Percentiles rank a stretch among this genome's conserved stretches.
These are phyloP conservation scores for Adelognathus sp. DNA, from an alignment of 2,888 invertebrate species.

Conservation along the genomic window DNA sequence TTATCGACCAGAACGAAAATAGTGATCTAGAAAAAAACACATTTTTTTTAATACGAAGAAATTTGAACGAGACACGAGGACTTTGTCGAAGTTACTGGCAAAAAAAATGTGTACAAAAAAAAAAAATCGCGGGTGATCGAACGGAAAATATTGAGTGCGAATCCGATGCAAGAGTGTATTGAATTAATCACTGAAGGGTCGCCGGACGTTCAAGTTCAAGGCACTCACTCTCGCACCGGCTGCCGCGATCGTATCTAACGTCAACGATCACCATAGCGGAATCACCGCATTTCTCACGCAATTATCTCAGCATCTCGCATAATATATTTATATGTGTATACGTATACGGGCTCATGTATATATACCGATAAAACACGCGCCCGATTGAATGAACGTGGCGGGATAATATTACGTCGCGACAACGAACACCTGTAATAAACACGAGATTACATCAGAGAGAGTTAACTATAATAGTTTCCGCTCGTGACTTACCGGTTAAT, in stretches of 20 bases:
- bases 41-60: not conserved
- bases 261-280: conserved; percentile 24
- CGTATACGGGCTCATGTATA: not conserved
- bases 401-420: conserved; percentile 33
- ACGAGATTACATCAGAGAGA: conserved; percentile 11
- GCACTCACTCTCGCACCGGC: conserved; percentile 41
- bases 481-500: conserved; percentile 19
- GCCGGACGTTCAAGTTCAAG: conserved; percentile 67
- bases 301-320: conserved; percentile 18
- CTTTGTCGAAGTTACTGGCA: not conserved
- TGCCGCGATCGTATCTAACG: conserved; percentile 14
- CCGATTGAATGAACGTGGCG: conserved; percentile 30
- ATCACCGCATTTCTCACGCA: conserved; percentile 32
- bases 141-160: not conserved
- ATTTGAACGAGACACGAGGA: not conserved
- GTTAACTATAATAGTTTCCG: not conserved
- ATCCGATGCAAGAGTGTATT: conserved; percentile 6
- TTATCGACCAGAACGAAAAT: conserved; percentile 2
- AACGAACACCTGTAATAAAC: not conserved
- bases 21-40: not conserved
- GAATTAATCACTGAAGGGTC: conserved; percentile 11
- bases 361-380: not conserved
- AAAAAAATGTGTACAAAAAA: not conserved
- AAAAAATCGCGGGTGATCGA: conserved; percentile 8
- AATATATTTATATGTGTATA: not conserved